Percentiles rank a stretch among this genome's conserved stretches.
These are phyloP conservation scores for Caenorhabditis doughertyi DNA, from an alignment of 2,888 invertebrate species.

Conservation along the genomic window DNA sequence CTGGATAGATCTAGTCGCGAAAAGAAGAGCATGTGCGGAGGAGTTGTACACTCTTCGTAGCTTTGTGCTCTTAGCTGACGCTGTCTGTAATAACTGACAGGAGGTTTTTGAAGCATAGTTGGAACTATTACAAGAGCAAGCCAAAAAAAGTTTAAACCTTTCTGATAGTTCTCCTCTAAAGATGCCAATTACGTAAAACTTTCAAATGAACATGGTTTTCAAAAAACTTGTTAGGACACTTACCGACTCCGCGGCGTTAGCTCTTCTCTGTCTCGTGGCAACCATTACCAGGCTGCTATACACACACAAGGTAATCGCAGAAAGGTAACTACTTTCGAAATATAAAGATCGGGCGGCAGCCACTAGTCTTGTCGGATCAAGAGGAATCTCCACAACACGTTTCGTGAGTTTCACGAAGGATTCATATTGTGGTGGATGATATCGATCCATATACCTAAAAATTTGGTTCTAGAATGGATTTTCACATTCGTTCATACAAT, in stretches of 20 bases:
- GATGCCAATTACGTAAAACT: too few species aligned
- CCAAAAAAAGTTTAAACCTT: too few species aligned
- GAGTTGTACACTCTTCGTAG: conserved; percentile 46
- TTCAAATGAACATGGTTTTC: too few species aligned
- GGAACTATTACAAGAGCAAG: too few species aligned
- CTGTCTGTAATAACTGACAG: conserved; percentile 33
- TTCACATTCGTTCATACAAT: conserved; percentile 26
- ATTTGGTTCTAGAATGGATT: background rate
- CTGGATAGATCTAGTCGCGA: conserved; percentile 54
- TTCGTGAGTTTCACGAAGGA: conserved; percentile 46
- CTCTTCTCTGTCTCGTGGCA: conserved; percentile 67
- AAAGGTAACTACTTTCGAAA: conserved; percentile 71
- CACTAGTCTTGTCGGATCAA: conserved; percentile 55
- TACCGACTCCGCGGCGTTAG: conserved; percentile 69
- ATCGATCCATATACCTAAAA: conserved; percentile 65
- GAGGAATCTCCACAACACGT: conserved; percentile 49
- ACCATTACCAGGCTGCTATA: conserved; percentile 70
- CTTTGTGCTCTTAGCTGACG: conserved; percentile 36
- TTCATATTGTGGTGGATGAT: conserved; percentile 60
- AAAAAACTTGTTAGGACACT: too few species aligned
- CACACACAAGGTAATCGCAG: conserved; percentile 71
- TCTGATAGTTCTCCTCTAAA: too few species aligned
- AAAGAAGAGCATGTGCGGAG: conserved; percentile 47
- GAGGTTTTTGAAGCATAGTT: background rate
- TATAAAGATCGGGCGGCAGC: conserved; percentile 70